Conservation (phyloP, 2,797 vertebrate species). For the Chloroceryle amazona region DNA sequence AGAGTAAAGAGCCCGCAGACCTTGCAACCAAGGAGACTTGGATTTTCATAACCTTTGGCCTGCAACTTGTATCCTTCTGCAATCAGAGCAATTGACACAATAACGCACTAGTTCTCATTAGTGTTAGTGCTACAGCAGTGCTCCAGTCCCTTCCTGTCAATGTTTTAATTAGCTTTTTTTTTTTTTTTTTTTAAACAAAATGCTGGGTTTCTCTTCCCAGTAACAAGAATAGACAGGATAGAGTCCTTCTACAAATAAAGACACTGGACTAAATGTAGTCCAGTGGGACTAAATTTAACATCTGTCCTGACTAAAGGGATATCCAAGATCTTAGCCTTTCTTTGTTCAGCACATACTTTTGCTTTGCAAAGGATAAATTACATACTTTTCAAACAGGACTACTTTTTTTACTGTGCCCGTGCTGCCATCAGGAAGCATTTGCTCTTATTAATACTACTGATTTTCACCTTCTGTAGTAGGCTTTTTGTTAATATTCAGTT, state of each 20-base stretch:
- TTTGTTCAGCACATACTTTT: neutral
- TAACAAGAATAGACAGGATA: neutral
- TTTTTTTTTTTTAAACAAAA: neutral
- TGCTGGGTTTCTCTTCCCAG: neutral
- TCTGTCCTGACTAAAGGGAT: neutral
- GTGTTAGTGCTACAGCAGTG: neutral
- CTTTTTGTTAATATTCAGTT: neutral
- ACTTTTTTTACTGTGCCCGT: neutral
- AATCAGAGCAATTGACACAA: neutral
- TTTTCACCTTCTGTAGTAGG: neutral
- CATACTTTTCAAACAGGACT: neutral
- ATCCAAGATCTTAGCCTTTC: neutral
- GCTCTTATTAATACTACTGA: neutral
- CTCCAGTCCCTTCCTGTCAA: neutral
- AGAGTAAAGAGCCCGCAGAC: neutral
- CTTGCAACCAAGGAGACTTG: neutral
- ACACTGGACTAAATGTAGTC: neutral
- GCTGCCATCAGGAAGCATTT: neutral
- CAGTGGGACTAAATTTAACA: neutral
- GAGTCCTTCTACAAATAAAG: neutral
- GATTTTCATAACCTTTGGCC: neutral
- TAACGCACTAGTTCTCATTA: neutral
- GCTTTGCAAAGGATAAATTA: neutral
- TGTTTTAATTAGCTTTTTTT: neutral
- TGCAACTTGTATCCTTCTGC: neutral